Base-by-base conservation (phyloP, 2,113 vertebrate species). In the Pygoscelis antarcticus region DNA sequence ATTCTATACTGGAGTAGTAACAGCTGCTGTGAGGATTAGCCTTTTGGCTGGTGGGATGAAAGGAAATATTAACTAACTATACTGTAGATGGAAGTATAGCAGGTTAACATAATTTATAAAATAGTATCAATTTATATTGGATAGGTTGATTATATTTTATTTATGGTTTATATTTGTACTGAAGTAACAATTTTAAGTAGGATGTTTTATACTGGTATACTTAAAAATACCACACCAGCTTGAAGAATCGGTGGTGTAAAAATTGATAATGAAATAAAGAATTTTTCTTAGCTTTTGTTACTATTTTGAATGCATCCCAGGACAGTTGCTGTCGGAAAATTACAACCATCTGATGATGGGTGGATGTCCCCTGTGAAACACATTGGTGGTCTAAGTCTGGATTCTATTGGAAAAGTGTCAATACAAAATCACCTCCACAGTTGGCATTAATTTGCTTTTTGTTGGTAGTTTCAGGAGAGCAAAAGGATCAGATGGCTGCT, bases 11-110 rank as follows among this genome's bases (percentile, higher is more conserved):
- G 88, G 96, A 97, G 97, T 95, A 93, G 94, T 96, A 98, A 98
- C 97, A 97, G 97, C 97, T 98, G 97, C 92, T 96, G 65, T 62
- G 90, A 97, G 92, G 94, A 97, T 97, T 98, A 97, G 95, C 91
- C 90, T 98, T 95, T 95, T 96, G 94, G 85, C 87, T 87, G 74
- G 40, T 86, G 61, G 87, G 89, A 91, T 78, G 95, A 97, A 97
- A 94, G 84, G 79, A 89, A 97, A 94, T 97, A 94, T 71, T 79
- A 91, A 70, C 70, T 89, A 87, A 74, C 69, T 72, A 32, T 71
- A 68, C 17, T 70, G 34, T 70, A 95, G 84, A 86, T 95, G 44
- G 83, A 91, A 91, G 85, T 95, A 66, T 38, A 94, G 68, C 69
- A 88, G 74, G 81, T 96, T 95, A 88, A 70, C 32, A 58, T 44